Evolutionary conservation across 2,888 invertebrate species (phyloP).

Genomic region (Gonocerus acuteangulatus): DNA sequence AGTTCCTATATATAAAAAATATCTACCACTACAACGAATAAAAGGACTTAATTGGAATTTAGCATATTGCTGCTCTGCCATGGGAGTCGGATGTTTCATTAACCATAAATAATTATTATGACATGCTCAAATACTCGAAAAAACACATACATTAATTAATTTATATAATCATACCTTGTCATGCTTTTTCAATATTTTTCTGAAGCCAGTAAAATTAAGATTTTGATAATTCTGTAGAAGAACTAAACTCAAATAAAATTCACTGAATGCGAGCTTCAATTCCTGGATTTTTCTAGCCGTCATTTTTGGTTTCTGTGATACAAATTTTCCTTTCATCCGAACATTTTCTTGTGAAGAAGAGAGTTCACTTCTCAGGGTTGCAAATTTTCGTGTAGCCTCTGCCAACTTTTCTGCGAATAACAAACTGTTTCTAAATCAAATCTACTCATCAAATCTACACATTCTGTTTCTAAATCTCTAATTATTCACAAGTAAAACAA

Average conservation of each 20-base stretch:
- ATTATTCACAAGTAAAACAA: no score
- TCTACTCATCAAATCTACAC: no score
- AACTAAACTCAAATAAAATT: conserved; percentile 80
- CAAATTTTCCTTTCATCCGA: conserved; percentile 41
- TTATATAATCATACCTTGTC: conserved; percentile 78
- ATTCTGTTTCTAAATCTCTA: no score
- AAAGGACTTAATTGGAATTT: no score
- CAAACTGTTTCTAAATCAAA: conserved; percentile 6
- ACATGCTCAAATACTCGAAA: no score
- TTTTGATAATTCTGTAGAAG: conserved; percentile 82
- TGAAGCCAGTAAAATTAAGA: conserved; percentile 79
- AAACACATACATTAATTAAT: no score
- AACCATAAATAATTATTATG: no score
- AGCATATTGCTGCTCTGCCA: no score
- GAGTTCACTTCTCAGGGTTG: conserved; percentile 63
- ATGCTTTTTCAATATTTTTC: conserved; percentile 85
- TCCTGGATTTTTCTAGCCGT: conserved; percentile 67
- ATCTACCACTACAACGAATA: no score
- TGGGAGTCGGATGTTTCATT: no score
- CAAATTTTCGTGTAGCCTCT: conserved; percentile 74
- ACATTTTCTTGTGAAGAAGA: conserved; percentile 44
- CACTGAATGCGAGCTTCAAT: conserved; percentile 79
- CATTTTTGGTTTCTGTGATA: conserved; percentile 41
- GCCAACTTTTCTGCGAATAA: conserved; percentile 65
- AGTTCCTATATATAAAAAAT: no score